Evolutionary conservation across 2,113 vertebrate genomes (phyloP), one percentile per base, ranked within the genome.

Genomic region (Gyps fulvus): DNA sequence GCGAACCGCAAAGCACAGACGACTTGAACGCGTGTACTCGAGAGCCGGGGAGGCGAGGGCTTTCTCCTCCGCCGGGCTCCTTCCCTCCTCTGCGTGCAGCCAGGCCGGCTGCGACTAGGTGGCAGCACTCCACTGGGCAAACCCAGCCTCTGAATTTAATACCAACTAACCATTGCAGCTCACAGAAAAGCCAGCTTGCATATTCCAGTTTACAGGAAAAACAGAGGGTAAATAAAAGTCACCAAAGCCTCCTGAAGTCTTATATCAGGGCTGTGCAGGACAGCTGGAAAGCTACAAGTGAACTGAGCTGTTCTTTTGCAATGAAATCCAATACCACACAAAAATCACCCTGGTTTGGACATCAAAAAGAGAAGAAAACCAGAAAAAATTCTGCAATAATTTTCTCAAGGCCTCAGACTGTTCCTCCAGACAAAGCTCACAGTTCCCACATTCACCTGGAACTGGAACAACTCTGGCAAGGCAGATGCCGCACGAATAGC

Each of bases 111-210:
- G 92, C 96, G 62, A 32, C 97, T 94, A 98, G 97, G 73, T 97
- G 97, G 95, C 97, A 97, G 97, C 83, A 90, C 87, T 61, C 66
- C 89, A 84, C 97, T 90, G 89, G 91, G 90, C 77, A 78, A 95
- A 91, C 29, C 45, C 1, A 45, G 45, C 52, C n/a, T 9, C 83
- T 9, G 3, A 15, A 2, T 16, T 10, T 7, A 2, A 4, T 1
- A 12, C 18, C 49, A 18, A 2, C 43, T 4, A 29, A 6, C 49
- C 59, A 1, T 2, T 6, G 1, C 55, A 32, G 77, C 77, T 49
- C 49, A 4, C 27, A 11, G 45, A 13, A 63, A n/a, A 70, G 27
- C 15, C 72, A 29, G 58, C 31, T 21, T 18, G 69, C 52, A 8
- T 29, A 47, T 45, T 61, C 36, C 52, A 8, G 4, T 42, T 36